Conservation (phyloP, 92 coral and sea anemone genomes). For the Phenganax subtilis region DNA sequence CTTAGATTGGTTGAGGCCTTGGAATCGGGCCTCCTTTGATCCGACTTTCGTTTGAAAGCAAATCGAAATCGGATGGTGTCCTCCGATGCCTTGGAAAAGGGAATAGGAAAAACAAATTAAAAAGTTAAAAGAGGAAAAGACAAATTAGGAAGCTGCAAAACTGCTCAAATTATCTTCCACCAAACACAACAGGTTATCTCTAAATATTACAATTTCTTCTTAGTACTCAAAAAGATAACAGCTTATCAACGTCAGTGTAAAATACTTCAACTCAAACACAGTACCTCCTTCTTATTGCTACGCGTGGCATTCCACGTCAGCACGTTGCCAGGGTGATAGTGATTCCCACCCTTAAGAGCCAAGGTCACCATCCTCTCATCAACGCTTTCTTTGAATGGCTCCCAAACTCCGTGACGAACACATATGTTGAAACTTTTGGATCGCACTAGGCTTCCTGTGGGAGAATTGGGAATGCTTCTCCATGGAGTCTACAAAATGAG, state of each 20-base stretch:
- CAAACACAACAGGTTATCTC: too few species aligned
- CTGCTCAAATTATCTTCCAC: neutral
- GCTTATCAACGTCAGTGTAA: neutral
- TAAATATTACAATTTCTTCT: too few species aligned
- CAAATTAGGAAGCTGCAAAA: neutral
- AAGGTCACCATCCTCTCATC: slow-evolving; percentile 59
- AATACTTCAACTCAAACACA: too few species aligned
- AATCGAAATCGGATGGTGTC: slow-evolving; percentile 61
- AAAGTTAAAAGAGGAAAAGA: neutral
- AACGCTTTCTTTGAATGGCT: slow-evolving; percentile 67
- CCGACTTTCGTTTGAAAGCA: slow-evolving; percentile 59
- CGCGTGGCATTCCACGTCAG: slow-evolving; percentile 57
- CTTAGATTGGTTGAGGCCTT: slow-evolving; percentile 59
- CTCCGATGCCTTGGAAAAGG: neutral
- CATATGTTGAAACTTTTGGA: slow-evolving; percentile 77
- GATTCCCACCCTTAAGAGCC: slow-evolving; percentile 60
- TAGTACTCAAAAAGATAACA: too few species aligned
- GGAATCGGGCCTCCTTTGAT: slow-evolving; percentile 55
- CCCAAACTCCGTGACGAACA: slow-evolving; percentile 82
- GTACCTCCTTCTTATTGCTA: slow-evolving; percentile 23
- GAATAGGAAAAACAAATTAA: too few species aligned
- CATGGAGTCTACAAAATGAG: slow-evolving; percentile 46
- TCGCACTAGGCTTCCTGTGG: slow-evolving; percentile 86
- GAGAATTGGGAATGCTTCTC: slow-evolving; percentile 19
- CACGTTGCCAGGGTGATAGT: slow-evolving; percentile 64